phyloP scores from a whole-genome alignment of 2,888 invertebrate species.

The Schizotus pectinicornis region DNA sequence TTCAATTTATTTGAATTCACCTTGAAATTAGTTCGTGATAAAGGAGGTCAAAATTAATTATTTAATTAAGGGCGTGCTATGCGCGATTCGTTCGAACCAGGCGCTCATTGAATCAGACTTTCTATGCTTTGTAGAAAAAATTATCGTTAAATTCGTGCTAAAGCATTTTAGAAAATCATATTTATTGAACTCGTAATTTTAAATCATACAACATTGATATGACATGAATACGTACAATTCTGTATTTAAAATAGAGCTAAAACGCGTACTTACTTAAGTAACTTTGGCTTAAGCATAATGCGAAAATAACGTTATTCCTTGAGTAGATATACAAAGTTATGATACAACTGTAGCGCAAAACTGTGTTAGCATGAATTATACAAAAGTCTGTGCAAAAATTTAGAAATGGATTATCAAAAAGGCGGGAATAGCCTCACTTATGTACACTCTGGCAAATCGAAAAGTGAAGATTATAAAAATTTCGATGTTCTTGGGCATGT shows the following conservation, averaged over 20 bases:
- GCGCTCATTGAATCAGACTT: too few relatives aligned
- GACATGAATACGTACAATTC: slow-evolving; percentile 48
- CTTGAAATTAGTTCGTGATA: too few relatives aligned
- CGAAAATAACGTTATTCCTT: slow-evolving; percentile 40
- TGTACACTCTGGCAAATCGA: slow-evolving; percentile 13
- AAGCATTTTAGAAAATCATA: slow-evolving; percentile 40
- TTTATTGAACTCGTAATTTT: slow-evolving; percentile 43
- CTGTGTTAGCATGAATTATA: slow-evolving; percentile 8
- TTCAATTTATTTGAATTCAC: too few relatives aligned
- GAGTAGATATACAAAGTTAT: too few relatives aligned
- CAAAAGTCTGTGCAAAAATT: slow-evolving; percentile 26
- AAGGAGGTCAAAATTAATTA: not conserved
- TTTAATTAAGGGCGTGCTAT: too few relatives aligned
- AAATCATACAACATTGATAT: slow-evolving; percentile 52
- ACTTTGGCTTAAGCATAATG: slow-evolving; percentile 37
- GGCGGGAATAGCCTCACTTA: slow-evolving; percentile 26
- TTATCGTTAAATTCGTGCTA: too few relatives aligned
- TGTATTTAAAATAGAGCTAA: slow-evolving; percentile 48
- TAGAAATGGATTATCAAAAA: slow-evolving; percentile 16
- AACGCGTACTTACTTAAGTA: slow-evolving; percentile 32
- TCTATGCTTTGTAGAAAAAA: too few relatives aligned
- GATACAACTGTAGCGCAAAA: slow-evolving; percentile 10
- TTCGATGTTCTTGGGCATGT: slow-evolving; percentile 31
- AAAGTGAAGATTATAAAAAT: slow-evolving; percentile 26
- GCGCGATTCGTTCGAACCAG: too few relatives aligned